phyloP scores from a whole-genome alignment of 2,797 vertebrate genomes.

The Lindbergichthys nudifrons region DNA sequence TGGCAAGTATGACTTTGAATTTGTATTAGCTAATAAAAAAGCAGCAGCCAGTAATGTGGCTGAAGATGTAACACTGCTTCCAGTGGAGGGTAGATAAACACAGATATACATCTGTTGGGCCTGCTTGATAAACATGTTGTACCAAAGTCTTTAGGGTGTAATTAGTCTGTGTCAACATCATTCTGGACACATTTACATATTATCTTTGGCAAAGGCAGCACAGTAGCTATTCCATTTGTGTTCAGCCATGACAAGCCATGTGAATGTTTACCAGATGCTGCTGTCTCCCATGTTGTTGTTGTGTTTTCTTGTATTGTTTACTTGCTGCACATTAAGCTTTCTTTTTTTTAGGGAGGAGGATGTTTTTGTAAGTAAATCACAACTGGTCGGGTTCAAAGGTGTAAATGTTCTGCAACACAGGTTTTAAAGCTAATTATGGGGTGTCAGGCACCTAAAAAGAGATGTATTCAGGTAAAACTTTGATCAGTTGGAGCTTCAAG shows the following conservation, averaged over 20 bases:
- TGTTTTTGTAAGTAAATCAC: not conserved
- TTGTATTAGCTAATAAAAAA: slow-evolving; percentile 14
- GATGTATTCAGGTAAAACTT: not conserved
- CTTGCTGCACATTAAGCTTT: slow-evolving; percentile 23
- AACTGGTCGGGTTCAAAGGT: not conserved
- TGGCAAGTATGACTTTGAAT: not conserved
- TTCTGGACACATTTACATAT: not conserved
- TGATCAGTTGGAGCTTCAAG: slow-evolving; percentile 2
- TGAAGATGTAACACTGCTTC: not conserved
- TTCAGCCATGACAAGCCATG: not conserved
- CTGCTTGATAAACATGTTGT: not conserved
- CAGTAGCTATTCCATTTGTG: not conserved
- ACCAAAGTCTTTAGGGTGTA: not conserved
- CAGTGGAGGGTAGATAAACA: not conserved
- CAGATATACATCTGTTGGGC: not conserved
- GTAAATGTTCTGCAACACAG: not conserved
- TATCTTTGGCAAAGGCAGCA: slow-evolving; percentile 1
- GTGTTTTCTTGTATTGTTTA: slow-evolving; percentile 28
- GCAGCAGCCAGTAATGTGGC: slow-evolving; percentile 1
- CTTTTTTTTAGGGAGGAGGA: slow-evolving; percentile 6
- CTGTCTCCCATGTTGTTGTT: not conserved
- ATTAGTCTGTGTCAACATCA: slow-evolving; percentile 12
- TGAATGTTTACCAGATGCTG: slow-evolving; percentile 5
- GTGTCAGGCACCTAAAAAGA: not conserved
- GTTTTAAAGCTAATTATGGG: not conserved